Evolutionary conservation across 2,797 vertebrate genomes (phyloP).

Genomic region (Uromys caudimaculatus): DNA sequence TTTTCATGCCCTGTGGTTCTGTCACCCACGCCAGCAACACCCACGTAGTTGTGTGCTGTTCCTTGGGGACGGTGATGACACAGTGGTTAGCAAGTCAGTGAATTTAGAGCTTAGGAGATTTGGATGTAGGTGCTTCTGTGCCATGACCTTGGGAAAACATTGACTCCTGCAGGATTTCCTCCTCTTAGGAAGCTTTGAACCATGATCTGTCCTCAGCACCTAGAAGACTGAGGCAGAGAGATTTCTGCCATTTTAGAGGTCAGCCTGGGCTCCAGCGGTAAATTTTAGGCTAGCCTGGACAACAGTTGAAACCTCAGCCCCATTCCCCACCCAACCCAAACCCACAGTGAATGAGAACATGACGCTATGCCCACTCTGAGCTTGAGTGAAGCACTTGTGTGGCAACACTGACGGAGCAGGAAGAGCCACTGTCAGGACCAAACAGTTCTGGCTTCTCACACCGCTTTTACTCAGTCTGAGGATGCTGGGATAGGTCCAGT

Average conservation of each 20-base stretch:
- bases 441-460: slow-evolving; percentile 3
- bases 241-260: background rate
- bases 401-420: background rate
- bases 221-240: background rate
- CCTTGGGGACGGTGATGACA: background rate
- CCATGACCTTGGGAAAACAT: background rate
- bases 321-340: background rate
- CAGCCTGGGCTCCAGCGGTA: background rate
- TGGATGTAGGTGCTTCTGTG: background rate
- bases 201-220: background rate
- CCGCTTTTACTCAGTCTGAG: background rate
- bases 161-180: background rate
- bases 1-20: background rate
- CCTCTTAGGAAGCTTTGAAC: background rate
- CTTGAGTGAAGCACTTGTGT: background rate
- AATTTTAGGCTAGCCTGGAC: background rate
- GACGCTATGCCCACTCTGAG: background rate
- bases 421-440: background rate
- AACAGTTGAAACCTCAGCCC: background rate
- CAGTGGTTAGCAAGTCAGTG: background rate
- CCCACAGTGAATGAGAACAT: background rate
- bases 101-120: background rate
- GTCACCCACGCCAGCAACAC: too few species aligned
- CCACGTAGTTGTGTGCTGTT: background rate
- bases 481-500: background rate